A percentile compares a stretch with the other conserved stretches of the same genome.
Evolutionary conservation across 2,797 vertebrate genomes (phyloP).

Genomic region (Mus caroli): DNA sequence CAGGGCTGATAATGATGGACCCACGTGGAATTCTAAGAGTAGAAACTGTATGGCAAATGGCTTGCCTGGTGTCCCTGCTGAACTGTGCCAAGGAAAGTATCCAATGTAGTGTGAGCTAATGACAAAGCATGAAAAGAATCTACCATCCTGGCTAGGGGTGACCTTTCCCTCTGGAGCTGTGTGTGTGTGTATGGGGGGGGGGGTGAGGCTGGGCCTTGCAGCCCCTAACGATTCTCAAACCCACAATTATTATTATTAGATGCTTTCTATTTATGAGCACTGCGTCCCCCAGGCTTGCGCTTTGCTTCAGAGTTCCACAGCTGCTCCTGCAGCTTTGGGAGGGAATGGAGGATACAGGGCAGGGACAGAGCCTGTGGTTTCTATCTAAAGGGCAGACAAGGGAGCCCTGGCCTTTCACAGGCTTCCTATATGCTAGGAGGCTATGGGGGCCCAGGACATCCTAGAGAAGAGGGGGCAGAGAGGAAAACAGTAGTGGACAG

Average conservation of each 20-base stretch:
- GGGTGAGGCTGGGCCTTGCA: slow-evolving; percentile 45
- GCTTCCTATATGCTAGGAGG: background rate
- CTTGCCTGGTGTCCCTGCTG: background rate
- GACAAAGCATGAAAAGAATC: slow-evolving; percentile 6
- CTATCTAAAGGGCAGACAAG: background rate
- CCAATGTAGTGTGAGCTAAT: slow-evolving; percentile 4
- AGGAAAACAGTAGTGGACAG: background rate
- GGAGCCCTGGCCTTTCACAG: background rate
- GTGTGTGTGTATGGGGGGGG: background rate
- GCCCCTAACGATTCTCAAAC: slow-evolving; percentile 53
- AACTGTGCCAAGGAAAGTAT: background rate
- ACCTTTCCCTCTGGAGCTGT: slow-evolving; percentile 53
- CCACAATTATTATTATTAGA: slow-evolving; percentile 83
- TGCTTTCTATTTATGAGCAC: slow-evolving; percentile 84
- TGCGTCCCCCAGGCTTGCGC: slow-evolving; percentile 21
- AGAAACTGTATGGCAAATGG: background rate
- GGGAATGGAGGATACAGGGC: background rate
- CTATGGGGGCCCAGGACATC: background rate
- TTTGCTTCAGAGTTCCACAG: slow-evolving; percentile 83
- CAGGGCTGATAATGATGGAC: background rate
- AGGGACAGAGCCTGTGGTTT: background rate
- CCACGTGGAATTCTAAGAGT: background rate
- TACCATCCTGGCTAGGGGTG: slow-evolving; percentile 56
- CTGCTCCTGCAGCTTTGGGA: slow-evolving; percentile 70
- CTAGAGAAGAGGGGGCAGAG: background rate